Base-by-base conservation (phyloP, 2,888 invertebrate species). In the Galeopsomyia nigrocyanea region DNA sequence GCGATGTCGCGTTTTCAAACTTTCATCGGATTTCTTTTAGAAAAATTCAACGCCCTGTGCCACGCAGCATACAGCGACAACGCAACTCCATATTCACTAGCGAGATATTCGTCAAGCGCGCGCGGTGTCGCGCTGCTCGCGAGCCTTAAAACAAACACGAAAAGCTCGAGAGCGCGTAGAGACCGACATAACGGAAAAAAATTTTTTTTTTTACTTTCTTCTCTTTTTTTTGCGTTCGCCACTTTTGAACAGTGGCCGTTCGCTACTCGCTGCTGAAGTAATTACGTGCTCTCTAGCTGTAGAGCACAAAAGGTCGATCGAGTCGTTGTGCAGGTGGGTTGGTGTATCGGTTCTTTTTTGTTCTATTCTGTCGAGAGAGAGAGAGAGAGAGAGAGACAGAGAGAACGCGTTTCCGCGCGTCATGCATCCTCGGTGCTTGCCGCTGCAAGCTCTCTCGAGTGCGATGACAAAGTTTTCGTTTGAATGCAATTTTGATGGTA, bases 401-500 rank as follows among this genome's bases (percentile, higher is more conserved):
- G 39, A 1, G 10, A 13, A 1, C 7, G 7, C 39, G 7, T 10
- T 39, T 26, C 26, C 26, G 5, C 39, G 39, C 13, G 39, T 39
- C 39, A 13, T 39, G 39, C 39, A 21, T 53, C 22, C 17, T 57
- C 50, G 21, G 63, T 46, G 60, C n/a, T 31, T n/a, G 51, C 66
- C 46, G 39, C 47, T 10, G 26, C 26, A 26, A 26, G 6, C 64
- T 62, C 56, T 26, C 49, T 31, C 39, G 53, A 22, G 22, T n/a
- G 14, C 63, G 14, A n/a, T 63, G 62, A 67, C 61, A 60, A 70
- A 71, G 60, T 66, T 70, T 74, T 63, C 74, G 53, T 74, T 68
- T 61, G 58, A 71, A 74, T 74, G 68, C 60, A 74, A 71, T 71
- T 74, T 74, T 70, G 63, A 71, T 68, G 51, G 66, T 70, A 60